Evolutionary conservation across 2,888 invertebrate genomes (phyloP), one percentile per base, ranked within the genome.

Genomic region (Drosophila colorata): DNA sequence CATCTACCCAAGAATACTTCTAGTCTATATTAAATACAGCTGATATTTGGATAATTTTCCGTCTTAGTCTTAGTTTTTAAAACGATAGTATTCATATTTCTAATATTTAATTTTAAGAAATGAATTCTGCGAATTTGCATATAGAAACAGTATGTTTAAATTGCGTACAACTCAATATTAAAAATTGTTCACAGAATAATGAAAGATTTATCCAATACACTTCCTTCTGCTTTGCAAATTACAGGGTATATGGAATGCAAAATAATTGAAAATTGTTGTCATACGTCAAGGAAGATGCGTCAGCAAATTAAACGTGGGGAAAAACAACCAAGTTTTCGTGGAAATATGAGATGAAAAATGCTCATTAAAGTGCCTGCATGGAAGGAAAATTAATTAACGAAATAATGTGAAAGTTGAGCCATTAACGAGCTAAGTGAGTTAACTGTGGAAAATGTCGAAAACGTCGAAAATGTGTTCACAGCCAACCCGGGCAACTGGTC

Each of bases 331-430:
- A n/a, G n/a, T n/a, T 20, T 13, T 41, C 40, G 14, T 2, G 40
- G 18, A 35, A 41, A 48, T 16, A 35, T 35, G 52, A 23, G 37
- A 31, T 31, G 40, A 61, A 65, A 80, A 81, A 75, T 52, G 41
- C 46, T 74, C 73, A 78, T 78, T 87, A 65, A 85, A 67, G 68
- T 76, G 67, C 69, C 83, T 43, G 72, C 69, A 74, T 70, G 80
- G 28, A 79, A 70, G 68, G 46, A 64, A 88, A 84, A 83, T 88
- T 83, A 84, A 88, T 84, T 78, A 84, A 88, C 74, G 75, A 83
- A 71, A 72, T 88, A 84, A 82, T 78, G 79, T 33, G 60, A 33
- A 59, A 68, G 78, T 64, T 43, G 59, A 52, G 59, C 64, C 78
- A 78, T 77, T 77, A 73, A 72, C 73, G 46, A 6, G 48, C 53